phyloP scores from a whole-genome alignment of 2,113 vertebrate genomes.

The Solenodon paradoxus region DNA sequence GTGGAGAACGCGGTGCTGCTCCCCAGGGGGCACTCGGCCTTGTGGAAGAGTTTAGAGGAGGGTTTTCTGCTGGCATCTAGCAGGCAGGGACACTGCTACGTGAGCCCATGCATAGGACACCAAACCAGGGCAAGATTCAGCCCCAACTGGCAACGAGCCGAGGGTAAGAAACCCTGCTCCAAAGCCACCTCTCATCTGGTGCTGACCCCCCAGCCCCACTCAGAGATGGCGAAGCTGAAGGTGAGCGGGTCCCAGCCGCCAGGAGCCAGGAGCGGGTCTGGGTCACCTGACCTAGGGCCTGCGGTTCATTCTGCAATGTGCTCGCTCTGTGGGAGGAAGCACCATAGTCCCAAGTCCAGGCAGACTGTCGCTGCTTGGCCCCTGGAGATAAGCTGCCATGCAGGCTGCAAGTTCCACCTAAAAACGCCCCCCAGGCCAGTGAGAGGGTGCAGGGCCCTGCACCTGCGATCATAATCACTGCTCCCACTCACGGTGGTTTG shows the following conservation, averaged over 20 bases:
- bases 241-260: neutral
- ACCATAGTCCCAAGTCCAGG: too few relatives aligned
- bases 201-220: neutral
- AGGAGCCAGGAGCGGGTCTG: fast-evolving
- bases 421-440: neutral
- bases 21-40: neutral
- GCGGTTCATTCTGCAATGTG: fast-evolving
- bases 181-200: neutral
- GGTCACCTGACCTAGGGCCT: neutral
- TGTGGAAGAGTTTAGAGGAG: neutral
- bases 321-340: neutral
- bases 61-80: neutral
- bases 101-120: neutral
- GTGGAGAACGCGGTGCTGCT: fast-evolving
- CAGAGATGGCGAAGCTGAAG: neutral
- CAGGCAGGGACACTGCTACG: neutral
- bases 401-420: neutral
- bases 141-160: too few relatives aligned
- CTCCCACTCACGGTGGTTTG: neutral
- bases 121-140: neutral
- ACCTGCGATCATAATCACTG: neutral
- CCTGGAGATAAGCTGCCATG: neutral
- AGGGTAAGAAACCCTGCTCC: neutral
- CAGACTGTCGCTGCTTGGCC: neutral
- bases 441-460: neutral